Conservation (phyloP, 2,113 vertebrate species). For the Recurvirostra avosetta region DNA sequence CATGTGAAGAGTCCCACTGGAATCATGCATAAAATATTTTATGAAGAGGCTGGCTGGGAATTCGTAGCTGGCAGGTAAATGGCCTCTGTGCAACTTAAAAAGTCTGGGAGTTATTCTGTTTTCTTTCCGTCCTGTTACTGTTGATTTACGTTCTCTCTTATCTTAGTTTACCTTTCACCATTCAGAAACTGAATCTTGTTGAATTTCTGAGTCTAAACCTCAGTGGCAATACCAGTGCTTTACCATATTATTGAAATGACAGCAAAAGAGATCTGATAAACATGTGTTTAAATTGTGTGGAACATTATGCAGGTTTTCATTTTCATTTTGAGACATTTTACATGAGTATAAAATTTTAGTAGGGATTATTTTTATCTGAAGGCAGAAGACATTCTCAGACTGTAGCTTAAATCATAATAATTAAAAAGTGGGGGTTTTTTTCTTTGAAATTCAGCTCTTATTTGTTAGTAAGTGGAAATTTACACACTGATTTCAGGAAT, state of each 20-base stretch:
- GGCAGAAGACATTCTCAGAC: background rate
- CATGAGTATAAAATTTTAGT: background rate
- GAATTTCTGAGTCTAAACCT: background rate
- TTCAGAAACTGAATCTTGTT: background rate
- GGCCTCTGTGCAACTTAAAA: background rate
- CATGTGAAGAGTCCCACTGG: background rate
- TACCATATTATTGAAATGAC: background rate
- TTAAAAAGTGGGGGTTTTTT: rapidly evolving
- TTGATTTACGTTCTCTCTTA: background rate
- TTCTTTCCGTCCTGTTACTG: background rate
- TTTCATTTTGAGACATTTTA: background rate
- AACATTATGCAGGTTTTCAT: background rate
- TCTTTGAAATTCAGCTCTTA: background rate
- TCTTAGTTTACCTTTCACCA: background rate
- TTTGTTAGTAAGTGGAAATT: background rate
- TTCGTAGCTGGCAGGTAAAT: background rate
- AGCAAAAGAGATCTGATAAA: background rate
- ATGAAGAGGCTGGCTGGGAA: background rate
- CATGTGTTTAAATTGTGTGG: background rate
- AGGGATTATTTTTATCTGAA: background rate
- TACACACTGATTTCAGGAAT: background rate
- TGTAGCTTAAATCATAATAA: background rate
- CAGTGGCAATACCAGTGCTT: background rate
- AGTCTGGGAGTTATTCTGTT: background rate
- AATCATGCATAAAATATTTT: background rate